Conservation (phyloP, 1,140 invertebrate species). For the Gonioctena quinquepunctata region DNA sequence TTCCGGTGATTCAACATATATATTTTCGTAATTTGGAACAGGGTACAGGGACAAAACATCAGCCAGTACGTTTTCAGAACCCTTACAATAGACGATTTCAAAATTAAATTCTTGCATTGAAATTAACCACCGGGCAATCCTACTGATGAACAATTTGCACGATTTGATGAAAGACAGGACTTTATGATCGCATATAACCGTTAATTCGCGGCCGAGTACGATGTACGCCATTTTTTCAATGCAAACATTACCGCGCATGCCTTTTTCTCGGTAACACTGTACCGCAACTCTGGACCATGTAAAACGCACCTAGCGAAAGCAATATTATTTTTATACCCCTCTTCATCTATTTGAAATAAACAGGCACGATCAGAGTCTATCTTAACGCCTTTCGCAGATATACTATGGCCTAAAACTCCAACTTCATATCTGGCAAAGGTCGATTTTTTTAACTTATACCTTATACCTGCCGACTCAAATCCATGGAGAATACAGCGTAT, state of each 20-base stretch:
- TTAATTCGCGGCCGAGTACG: not conserved
- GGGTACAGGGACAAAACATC: conserved; percentile 1
- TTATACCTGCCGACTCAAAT: too few species aligned
- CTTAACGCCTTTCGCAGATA: too few species aligned
- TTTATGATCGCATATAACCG: not conserved
- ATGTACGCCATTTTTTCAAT: not conserved
- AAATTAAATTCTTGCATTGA: conserved; percentile 2
- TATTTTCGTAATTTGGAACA: too few species aligned
- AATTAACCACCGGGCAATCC: conserved; percentile 10
- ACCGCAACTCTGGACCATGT: not conserved
- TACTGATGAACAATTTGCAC: not conserved
- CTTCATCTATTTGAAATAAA: not conserved
- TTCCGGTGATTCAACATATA: too few species aligned
- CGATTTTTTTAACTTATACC: too few species aligned
- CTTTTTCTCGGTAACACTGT: not conserved
- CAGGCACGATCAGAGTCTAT: too few species aligned
- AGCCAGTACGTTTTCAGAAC: conserved; percentile 4
- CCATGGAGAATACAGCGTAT: too few species aligned
- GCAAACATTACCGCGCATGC: not conserved
- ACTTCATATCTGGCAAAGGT: too few species aligned
- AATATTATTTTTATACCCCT: not conserved
- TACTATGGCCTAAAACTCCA: too few species aligned
- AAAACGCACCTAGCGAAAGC: not conserved
- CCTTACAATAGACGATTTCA: conserved; percentile 2
- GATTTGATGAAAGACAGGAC: not conserved